phyloP scores from a whole-genome alignment of 1,140 invertebrate species.

The Gyrodactylus bullatarudis region DNA sequence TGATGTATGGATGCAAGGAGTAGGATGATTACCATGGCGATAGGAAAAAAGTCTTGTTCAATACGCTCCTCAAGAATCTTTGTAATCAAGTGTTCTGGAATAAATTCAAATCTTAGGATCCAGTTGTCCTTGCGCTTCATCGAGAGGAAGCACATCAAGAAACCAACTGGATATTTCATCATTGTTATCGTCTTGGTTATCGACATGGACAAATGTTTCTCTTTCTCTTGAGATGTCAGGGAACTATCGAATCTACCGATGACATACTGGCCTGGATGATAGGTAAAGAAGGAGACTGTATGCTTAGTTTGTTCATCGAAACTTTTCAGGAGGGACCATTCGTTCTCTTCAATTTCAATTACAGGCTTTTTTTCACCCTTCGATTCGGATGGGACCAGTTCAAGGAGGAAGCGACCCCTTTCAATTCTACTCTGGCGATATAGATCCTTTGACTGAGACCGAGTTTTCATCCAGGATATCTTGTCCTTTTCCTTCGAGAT shows the following conservation, averaged over 20 bases:
- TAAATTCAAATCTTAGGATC: neutral
- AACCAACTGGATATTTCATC: neutral
- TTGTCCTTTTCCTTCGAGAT: too few relatives aligned
- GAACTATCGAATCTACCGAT: neutral
- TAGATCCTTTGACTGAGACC: too few relatives aligned
- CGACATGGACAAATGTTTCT: neutral
- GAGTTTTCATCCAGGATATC: too few relatives aligned
- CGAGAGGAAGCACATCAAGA: neutral
- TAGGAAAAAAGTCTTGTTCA: neutral
- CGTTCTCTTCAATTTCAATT: neutral
- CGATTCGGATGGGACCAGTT: too few relatives aligned
- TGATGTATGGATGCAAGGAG: too few relatives aligned
- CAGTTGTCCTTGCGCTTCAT: neutral
- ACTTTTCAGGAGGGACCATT: neutral
- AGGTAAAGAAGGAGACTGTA: neutral
- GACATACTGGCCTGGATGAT: neutral
- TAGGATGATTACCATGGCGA: neutral
- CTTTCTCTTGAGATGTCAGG: neutral
- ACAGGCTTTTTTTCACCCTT: too few relatives aligned
- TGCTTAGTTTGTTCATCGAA: neutral
- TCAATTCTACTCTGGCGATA: too few relatives aligned
- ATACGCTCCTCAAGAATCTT: neutral
- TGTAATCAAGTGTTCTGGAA: neutral
- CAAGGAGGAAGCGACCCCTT: too few relatives aligned
- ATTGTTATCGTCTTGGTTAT: neutral